Base-by-base conservation (phyloP, 1,140 invertebrate species). In the Penaeus indicus region DNA sequence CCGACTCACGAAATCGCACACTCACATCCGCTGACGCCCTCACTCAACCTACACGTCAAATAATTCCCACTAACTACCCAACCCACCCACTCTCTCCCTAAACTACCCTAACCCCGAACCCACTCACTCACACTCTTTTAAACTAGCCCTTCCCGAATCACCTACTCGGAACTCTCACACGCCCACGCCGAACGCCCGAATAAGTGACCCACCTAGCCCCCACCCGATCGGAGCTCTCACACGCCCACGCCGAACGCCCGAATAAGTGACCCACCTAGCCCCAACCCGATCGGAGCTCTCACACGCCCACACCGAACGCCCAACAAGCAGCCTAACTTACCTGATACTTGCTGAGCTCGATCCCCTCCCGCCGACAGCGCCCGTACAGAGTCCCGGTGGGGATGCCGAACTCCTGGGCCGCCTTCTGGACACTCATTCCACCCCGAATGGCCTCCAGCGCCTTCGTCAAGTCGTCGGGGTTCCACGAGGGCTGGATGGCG, bases 401-500 rank as follows among this genome's bases (percentile, higher is more conserved):
- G 91, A 97, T 97, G 63, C 96, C 96, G 92, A 95, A 97, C 92
- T 96, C 96, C 4, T 96, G 95, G 83, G 96, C 96, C 72, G 96
- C 96, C 91, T 96, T 95, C 93, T 97, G 96, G 62, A 97, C 96
- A n/a, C 96, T 96, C 78, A 95, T 95, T 63, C 96, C 96, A 79
- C 95, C 95, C 89, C 96, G 94, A 90, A 97, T 97, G 85, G 96
- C 96, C 92, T 96, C 96, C 64, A 97, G 94, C 85, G 97, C 97
- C 91, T 95, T 94, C 92, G 96, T 96, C 82, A 97, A 94, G 92
- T 97, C 96, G 86, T 96, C 96, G 38, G 96, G 96, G 60, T 95
- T 95, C 96, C 96, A 97, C 5, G 96, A 95, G n/a, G 96, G 97
- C 22, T 96, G 96, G 90, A 96, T 96, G n/a, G 96, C 96, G 93